These are phyloP conservation scores for Pantelozetes paolii DNA, from an alignment of 2,888 invertebrate genomes.

Conservation along the genomic window DNA sequence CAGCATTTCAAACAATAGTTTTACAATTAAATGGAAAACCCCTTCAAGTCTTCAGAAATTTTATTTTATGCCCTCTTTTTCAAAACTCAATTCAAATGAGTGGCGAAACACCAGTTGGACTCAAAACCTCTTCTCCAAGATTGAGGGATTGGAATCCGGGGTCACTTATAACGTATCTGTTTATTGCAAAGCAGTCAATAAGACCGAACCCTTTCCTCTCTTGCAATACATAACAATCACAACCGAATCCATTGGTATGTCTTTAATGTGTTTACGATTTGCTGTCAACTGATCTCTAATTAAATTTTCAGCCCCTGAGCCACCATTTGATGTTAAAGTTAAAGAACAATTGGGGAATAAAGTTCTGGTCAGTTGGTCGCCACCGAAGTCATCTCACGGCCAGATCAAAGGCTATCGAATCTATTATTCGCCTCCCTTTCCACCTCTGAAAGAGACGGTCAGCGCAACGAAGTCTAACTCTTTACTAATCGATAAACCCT, in stretches of 20 bases:
- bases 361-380: conserved; percentile 67
- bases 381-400: conserved; percentile 64
- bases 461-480: conserved; percentile 57
- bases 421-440: conserved; percentile 63
- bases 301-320: conserved; percentile 60
- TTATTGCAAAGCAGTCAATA: conserved; percentile 62
- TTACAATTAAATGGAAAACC: conserved; percentile 64
- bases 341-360: conserved; percentile 63
- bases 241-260: conserved; percentile 65
- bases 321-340: conserved; percentile 64
- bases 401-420: conserved; percentile 62
- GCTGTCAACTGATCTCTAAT: conserved; percentile 12
- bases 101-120: conserved; percentile 66
- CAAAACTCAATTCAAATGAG: conserved; percentile 52
- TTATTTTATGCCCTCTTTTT: conserved; percentile 64
- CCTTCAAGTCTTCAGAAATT: conserved; percentile 53
- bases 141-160: conserved; percentile 63
- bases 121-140: conserved; percentile 60
- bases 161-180: conserved; percentile 76
- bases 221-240: conserved; percentile 61
- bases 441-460: conserved; percentile 56
- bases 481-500: conserved; percentile 56
- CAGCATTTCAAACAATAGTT: conserved; percentile 61
- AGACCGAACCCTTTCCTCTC: conserved; percentile 60
- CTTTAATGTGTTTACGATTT: neutral